A percentile compares a stretch with the other conserved stretches of the same genome.
These are phyloP conservation scores for Dexiosoma caninum DNA, from an alignment of 2,888 invertebrate genomes.

Conservation along the genomic window DNA sequence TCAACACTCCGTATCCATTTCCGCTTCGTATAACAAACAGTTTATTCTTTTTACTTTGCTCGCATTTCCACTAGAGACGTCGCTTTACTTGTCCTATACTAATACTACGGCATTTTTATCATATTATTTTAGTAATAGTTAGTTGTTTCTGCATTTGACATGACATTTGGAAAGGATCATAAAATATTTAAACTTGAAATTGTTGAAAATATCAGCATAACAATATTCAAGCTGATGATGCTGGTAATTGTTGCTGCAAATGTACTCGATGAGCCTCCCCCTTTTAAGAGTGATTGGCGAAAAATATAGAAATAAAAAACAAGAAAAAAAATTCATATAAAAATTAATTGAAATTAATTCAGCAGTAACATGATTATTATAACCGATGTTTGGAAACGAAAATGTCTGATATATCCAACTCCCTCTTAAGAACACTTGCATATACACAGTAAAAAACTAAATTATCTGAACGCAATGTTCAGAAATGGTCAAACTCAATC, in stretches of 20 bases:
- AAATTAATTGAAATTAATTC: too few relatives aligned
- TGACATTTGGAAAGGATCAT: conserved; percentile 67
- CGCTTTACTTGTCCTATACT: conserved; percentile 3
- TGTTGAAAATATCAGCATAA: conserved; percentile 67
- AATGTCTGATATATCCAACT: too few relatives aligned
- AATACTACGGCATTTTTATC: conserved; percentile 43
- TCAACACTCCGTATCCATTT: conserved; percentile 34
- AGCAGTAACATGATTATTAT: too few relatives aligned
- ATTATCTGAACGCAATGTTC: too few relatives aligned
- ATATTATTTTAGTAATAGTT: conserved; percentile 42
- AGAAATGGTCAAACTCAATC: too few relatives aligned
- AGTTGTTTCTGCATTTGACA: conserved; percentile 41
- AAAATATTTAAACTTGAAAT: conserved; percentile 63
- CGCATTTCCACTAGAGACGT: conserved; percentile 4
- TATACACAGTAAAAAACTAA: too few relatives aligned
- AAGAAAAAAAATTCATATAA: neutral
- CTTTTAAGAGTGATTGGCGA: neutral
- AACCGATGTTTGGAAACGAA: too few relatives aligned
- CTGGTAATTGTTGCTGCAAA: conserved; percentile 12
- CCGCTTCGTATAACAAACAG: conserved; percentile 2
- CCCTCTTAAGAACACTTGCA: too few relatives aligned
- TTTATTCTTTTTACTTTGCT: neutral
- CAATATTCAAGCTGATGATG: conserved; percentile 32
- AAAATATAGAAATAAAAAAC: neutral
- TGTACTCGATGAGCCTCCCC: conserved; percentile 12